phyloP scores from a whole-genome alignment of 2,113 vertebrate species.

The Lagenorhynchus albirostris region DNA sequence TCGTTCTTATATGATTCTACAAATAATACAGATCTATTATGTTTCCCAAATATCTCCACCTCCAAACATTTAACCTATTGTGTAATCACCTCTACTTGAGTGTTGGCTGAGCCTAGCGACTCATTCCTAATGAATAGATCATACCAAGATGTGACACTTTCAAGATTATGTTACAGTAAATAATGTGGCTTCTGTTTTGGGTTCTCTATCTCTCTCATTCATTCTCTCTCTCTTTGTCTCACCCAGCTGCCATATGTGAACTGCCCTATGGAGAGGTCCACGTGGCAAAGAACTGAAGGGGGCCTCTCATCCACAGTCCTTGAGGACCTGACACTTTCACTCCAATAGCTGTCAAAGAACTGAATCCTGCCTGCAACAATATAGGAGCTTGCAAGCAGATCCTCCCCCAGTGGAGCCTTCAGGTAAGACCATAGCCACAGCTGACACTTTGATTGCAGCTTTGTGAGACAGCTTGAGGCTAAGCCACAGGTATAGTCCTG shows the following conservation, averaged over 20 bases:
- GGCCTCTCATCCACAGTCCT: background rate
- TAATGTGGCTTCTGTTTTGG: background rate
- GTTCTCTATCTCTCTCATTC: background rate
- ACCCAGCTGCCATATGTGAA: background rate
- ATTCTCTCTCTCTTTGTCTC: background rate
- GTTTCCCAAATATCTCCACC: background rate
- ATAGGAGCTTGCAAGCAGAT: background rate
- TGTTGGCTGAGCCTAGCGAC: background rate
- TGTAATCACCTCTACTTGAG: background rate
- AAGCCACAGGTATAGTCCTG: background rate
- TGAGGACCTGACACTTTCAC: background rate
- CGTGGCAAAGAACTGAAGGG: background rate
- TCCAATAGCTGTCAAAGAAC: background rate
- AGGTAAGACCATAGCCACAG: background rate
- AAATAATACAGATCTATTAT: background rate
- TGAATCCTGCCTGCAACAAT: background rate
- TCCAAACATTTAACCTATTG: background rate
- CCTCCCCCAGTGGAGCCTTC: background rate
- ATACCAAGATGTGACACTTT: background rate
- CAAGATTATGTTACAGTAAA: background rate
- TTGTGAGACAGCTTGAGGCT: background rate
- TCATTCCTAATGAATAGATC: background rate
- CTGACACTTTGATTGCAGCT: background rate
- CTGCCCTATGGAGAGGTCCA: background rate
- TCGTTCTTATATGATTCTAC: background rate